Evolutionary conservation across 2,797 vertebrate genomes (phyloP).

Genomic region (Oreochromis grahami): DNA sequence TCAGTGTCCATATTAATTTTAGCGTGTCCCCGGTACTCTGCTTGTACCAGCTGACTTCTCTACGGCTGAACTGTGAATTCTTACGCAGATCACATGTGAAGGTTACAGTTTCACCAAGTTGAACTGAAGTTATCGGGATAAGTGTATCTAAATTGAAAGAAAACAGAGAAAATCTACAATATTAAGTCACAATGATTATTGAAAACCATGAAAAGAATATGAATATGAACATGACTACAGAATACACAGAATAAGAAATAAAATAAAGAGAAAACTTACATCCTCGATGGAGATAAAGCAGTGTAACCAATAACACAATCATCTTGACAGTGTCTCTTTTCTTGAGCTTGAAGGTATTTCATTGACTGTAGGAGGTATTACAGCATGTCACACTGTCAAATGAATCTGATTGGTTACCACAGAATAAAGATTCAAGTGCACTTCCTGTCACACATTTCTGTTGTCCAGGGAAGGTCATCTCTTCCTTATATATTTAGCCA

Average conservation of each 20-base stretch:
- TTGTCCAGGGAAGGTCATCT: background rate
- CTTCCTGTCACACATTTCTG: background rate
- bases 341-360: fast-evolving
- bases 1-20: background rate
- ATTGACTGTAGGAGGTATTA: background rate
- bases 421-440: fast-evolving
- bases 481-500: fast-evolving
- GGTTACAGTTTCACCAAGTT: background rate
- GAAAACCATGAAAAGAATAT: background rate
- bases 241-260: fast-evolving
- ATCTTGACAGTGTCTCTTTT: fast-evolving
- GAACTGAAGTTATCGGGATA: background rate
- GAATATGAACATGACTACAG: background rate
- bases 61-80: fast-evolving
- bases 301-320: background rate
- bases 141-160: background rate
- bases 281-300: background rate
- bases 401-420: background rate
- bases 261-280: background rate
- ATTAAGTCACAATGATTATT: background rate
- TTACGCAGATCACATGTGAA: background rate
- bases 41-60: background rate
- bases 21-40: background rate
- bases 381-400: fast-evolving
- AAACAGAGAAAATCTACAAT: fast-evolving